Percentiles rank a stretch among this genome's conserved stretches.
phyloP scores from a whole-genome alignment of 2,888 invertebrate genomes.

The Zele albiditarsus region DNA sequence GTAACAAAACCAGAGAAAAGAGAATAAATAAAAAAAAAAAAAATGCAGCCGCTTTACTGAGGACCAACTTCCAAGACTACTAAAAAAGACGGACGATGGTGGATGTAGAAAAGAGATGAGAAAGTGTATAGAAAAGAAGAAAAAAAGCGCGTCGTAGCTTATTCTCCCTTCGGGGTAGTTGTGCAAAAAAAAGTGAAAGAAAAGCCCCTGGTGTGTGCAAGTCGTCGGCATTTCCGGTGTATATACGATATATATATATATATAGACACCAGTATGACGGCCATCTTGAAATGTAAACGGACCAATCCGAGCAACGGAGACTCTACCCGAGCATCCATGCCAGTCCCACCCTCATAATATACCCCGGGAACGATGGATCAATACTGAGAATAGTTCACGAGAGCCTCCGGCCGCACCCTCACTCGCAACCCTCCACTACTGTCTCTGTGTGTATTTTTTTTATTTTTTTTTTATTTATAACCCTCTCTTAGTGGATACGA shows the following conservation, averaged over 20 bases:
- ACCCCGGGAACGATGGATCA: slow-evolving; percentile 60
- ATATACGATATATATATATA: slow-evolving; percentile 38
- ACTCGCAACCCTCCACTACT: slow-evolving; percentile 36
- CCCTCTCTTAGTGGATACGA: slow-evolving; percentile 32
- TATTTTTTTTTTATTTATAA: slow-evolving; percentile 10
- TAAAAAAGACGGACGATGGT: slow-evolving; percentile 24
- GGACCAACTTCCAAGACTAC: slow-evolving; percentile 38
- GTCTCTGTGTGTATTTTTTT: slow-evolving; percentile 19
- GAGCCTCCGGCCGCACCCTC: slow-evolving; percentile 56
- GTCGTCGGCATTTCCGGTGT: slow-evolving; percentile 68
- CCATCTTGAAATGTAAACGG: slow-evolving; percentile 63
- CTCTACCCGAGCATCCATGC: slow-evolving; percentile 44
- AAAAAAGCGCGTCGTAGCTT: slow-evolving; percentile 24
- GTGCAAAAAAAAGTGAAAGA: slow-evolving; percentile 34
- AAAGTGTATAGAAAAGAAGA: slow-evolving; percentile 21
- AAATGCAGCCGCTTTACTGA: slow-evolving; percentile 44
- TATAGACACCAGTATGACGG: slow-evolving; percentile 51
- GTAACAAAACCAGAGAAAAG: slow-evolving; percentile 55
- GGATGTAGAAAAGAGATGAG: slow-evolving; percentile 37
- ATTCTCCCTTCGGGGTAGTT: slow-evolving; percentile 46
- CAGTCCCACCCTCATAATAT: slow-evolving; percentile 61
- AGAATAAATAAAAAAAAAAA: slow-evolving; percentile 46
- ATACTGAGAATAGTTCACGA: slow-evolving; percentile 55
- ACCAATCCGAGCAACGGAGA: slow-evolving; percentile 60
- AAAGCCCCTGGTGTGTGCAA: slow-evolving; percentile 48